Percentiles rank a stretch among this genome's conserved stretches.
Evolutionary conservation across 2,797 vertebrate genomes (phyloP).

Genomic region (Enteromius argenteus): DNA sequence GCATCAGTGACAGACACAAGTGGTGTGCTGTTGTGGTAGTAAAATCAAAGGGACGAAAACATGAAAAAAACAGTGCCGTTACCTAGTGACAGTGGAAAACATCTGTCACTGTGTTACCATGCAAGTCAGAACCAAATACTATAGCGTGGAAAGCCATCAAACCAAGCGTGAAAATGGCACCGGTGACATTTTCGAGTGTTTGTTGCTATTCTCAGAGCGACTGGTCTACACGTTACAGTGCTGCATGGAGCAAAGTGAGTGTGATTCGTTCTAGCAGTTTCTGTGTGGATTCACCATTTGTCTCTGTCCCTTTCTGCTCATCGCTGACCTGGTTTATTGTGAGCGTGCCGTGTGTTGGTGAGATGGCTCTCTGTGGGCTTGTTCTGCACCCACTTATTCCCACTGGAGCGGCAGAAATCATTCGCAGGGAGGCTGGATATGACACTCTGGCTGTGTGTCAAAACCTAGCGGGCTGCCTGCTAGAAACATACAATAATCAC

Average conservation of each 20-base stretch:
- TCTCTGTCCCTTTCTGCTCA: conserved; percentile 28
- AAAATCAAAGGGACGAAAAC: neutral
- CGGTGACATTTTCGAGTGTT: neutral
- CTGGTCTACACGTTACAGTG: neutral
- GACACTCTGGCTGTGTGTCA: neutral
- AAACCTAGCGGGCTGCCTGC: neutral
- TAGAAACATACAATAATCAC: neutral
- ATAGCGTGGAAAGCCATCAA: neutral
- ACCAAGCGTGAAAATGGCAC: neutral
- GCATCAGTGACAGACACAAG: too few species aligned
- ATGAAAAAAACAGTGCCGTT: neutral
- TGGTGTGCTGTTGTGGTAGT: neutral
- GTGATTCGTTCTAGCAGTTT: conserved; percentile 3
- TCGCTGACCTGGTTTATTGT: conserved; percentile 45
- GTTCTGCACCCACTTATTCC: conserved; percentile 5
- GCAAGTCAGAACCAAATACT: neutral
- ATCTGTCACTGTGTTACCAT: neutral
- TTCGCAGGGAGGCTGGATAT: neutral
- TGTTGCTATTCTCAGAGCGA: conserved; percentile 18
- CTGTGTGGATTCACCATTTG: neutral
- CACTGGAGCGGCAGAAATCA: neutral
- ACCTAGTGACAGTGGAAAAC: conserved; percentile 15
- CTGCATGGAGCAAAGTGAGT: neutral
- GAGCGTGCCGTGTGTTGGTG: neutral
- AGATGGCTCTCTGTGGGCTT: conserved; percentile 26